A percentile compares a stretch with the other conserved stretches of the same genome.
Evolutionary conservation across 1,140 invertebrate species (phyloP).

Genomic region (Polypedilum vanderplanki): DNA sequence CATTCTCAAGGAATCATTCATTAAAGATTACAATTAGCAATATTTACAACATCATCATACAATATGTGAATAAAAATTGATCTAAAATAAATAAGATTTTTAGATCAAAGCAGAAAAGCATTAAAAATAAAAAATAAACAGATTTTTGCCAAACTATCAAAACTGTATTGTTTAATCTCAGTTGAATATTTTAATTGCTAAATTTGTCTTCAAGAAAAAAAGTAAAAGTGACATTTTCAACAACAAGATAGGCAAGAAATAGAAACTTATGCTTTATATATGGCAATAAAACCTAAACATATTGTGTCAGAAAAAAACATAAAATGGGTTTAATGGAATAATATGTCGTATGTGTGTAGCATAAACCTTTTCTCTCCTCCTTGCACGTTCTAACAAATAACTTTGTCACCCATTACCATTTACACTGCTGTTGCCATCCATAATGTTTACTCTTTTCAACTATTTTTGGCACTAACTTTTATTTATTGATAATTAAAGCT

Average conservation of each 20-base stretch:
- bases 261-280: not conserved
- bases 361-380: slow-evolving; percentile 2
- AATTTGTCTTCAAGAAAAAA: no score
- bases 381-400: not conserved
- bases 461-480: not conserved
- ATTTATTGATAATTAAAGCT: slow-evolving; percentile 8
- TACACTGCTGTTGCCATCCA: not conserved
- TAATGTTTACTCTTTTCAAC: not conserved
- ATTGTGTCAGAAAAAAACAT: slow-evolving; percentile 10
- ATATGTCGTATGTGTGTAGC: not conserved
- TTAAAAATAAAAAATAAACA: no score
- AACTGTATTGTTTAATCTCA: no score
- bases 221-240: no score
- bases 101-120: no score
- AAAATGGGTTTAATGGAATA: slow-evolving; percentile 27
- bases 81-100: no score
- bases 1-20: no score
- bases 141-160: no score
- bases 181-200: no score
- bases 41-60: no score
- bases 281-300: not conserved
- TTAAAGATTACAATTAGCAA: no score
- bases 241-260: not conserved
- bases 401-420: slow-evolving; percentile 2
- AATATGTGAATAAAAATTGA: no score